A percentile compares a stretch with the other conserved stretches of the same genome.
These are phyloP conservation scores for Heliocidaris erythrogramma DNA, from an alignment of 35 echinoderm and acorn worm species.

Conservation along the genomic window DNA sequence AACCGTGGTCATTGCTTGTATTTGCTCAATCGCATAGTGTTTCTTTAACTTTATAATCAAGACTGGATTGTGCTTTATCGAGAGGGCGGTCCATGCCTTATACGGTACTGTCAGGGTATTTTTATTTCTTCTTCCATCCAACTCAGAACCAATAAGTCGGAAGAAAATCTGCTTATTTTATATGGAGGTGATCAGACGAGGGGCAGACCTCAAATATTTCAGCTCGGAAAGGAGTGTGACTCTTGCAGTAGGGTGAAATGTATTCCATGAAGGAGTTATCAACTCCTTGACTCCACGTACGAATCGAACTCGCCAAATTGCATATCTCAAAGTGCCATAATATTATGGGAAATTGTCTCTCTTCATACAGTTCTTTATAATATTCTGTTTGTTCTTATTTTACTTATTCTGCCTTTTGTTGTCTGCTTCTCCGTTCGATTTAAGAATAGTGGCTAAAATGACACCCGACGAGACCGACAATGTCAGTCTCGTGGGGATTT, in stretches of 20 bases:
- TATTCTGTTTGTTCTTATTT: no score
- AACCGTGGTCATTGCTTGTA: conserved; percentile 1
- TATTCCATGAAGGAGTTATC: no score
- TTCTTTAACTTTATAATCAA: conserved; percentile 49
- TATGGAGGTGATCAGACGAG: background rate
- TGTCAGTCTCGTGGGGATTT: no score
- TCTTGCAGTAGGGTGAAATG: background rate
- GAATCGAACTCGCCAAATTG: background rate
- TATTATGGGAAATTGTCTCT: no score
- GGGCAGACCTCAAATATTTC: background rate
- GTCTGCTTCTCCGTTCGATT: no score
- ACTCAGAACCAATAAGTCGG: background rate
- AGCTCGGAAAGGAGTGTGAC: background rate
- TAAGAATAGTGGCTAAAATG: no score
- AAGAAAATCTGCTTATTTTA: background rate
- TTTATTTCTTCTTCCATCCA: background rate
- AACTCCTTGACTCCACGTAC: no score
- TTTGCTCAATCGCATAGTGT: conserved; percentile 37
- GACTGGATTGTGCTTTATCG: background rate
- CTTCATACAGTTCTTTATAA: no score
- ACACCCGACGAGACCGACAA: no score
- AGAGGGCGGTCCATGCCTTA: background rate
- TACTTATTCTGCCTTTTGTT: no score
- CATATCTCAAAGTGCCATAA: no score
- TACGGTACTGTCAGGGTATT: background rate